Evolutionary conservation across 2,888 invertebrate genomes (phyloP).

Genomic region (Scrobipalpa atriplicella): DNA sequence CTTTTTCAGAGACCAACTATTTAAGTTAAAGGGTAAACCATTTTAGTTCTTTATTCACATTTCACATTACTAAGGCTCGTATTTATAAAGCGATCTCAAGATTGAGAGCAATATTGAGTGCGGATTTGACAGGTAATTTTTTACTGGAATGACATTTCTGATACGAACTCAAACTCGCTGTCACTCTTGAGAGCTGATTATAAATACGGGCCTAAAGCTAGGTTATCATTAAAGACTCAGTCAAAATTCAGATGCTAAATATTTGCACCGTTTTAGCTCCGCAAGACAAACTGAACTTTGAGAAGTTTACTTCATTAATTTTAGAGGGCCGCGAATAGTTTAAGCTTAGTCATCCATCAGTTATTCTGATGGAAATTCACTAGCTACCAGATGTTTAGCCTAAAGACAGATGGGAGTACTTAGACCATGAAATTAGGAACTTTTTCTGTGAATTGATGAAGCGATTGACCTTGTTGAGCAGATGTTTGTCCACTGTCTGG

Average conservation of each 20-base stretch:
- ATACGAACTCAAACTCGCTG: too few relatives aligned
- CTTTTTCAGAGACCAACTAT: too few relatives aligned
- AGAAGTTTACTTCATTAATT: constrained; percentile 43
- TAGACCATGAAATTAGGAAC: constrained; percentile 3
- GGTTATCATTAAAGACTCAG: constrained; percentile 31
- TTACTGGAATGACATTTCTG: too few relatives aligned
- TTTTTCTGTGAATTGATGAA: background rate
- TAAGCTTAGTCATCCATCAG: constrained; percentile 36
- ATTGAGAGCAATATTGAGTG: too few relatives aligned
- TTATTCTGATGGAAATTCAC: constrained; percentile 36
- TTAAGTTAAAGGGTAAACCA: too few relatives aligned
- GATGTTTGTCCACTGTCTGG: background rate
- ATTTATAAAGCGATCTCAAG: too few relatives aligned
- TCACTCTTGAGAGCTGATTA: too few relatives aligned
- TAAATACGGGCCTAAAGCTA: background rate
- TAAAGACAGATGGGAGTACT: background rate
- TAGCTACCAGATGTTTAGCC: constrained; percentile 18
- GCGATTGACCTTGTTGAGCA: background rate
- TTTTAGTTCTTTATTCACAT: too few relatives aligned
- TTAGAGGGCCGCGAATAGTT: constrained; percentile 36
- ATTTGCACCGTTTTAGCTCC: constrained; percentile 41
- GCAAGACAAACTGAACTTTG: constrained; percentile 39
- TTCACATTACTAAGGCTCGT: too few relatives aligned
- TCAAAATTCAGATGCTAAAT: constrained; percentile 44
- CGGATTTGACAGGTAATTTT: too few relatives aligned